Evolutionary conservation across 2,797 vertebrate genomes (phyloP).

Genomic region (Hybognathus amarus): DNA sequence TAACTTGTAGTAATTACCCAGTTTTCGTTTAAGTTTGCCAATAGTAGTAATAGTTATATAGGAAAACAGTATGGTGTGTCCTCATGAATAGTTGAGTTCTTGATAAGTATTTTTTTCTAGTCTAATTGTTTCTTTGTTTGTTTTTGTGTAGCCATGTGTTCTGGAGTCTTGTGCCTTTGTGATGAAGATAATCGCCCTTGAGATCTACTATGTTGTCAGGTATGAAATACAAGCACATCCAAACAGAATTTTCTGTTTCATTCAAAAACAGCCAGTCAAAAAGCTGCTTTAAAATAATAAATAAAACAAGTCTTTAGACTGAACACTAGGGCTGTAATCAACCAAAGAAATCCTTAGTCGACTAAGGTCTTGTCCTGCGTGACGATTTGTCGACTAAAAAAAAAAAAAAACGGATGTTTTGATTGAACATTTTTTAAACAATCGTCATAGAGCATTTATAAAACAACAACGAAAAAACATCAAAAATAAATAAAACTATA

Average conservation of each 20-base stretch:
- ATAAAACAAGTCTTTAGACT: neutral
- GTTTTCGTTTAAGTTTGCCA: neutral
- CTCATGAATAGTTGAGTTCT: neutral
- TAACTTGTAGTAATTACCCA: neutral
- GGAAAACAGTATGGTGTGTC: neutral
- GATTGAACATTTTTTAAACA: too few species aligned
- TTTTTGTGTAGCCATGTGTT: conserved; percentile 84
- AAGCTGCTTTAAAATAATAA: neutral
- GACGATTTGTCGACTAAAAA: too few species aligned
- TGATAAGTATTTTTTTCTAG: neutral
- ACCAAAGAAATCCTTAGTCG: too few species aligned
- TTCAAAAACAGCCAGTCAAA: neutral
- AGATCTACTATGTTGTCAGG: conserved; percentile 97
- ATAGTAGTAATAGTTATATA: neutral
- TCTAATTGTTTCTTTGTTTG: neutral
- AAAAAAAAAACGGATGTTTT: too few species aligned
- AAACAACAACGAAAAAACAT: too few species aligned
- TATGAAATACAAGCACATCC: conserved; percentile 64
- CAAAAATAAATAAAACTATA: too few species aligned
- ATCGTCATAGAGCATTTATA: too few species aligned
- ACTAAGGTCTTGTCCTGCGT: too few species aligned
- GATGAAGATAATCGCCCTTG: conserved; percentile 97
- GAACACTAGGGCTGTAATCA: too few species aligned
- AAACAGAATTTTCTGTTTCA: neutral
- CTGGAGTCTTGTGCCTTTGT: conserved; percentile 97